These are phyloP conservation scores for Glaucomys volans DNA, from an alignment of 2,113 vertebrate species.

Conservation along the genomic window DNA sequence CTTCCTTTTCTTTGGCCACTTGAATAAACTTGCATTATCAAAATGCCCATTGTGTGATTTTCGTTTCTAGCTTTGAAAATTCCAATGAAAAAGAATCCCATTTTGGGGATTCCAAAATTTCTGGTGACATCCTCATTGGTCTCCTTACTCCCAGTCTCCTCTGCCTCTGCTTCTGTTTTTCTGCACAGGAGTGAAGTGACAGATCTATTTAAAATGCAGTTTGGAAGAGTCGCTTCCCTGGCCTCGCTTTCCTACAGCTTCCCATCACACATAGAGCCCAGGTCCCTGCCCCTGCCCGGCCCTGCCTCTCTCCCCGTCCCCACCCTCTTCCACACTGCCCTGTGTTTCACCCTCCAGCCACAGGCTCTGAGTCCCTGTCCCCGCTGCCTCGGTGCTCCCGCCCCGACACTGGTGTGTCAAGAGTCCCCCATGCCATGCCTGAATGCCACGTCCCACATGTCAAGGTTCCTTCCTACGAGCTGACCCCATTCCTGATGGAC, in stretches of 20 bases:
- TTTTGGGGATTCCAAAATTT: background rate
- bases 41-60: background rate
- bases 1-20: background rate
- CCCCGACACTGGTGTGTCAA: background rate
- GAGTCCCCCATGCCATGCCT: background rate
- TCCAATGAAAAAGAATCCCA: background rate
- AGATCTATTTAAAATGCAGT: background rate
- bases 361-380: background rate
- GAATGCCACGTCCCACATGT: background rate
- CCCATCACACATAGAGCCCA: background rate
- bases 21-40: background rate
- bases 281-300: background rate
- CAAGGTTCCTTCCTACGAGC: background rate
- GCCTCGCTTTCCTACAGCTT: background rate
- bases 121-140: background rate
- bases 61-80: background rate
- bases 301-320: background rate
- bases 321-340: background rate
- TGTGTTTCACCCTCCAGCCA: background rate
- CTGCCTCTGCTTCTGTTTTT: background rate
- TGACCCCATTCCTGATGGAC: background rate
- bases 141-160: background rate
- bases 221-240: background rate
- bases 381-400: background rate
- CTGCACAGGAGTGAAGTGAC: background rate